Conservation (phyloP, 2,113 vertebrate species). For the Alligator sinensis region DNA sequence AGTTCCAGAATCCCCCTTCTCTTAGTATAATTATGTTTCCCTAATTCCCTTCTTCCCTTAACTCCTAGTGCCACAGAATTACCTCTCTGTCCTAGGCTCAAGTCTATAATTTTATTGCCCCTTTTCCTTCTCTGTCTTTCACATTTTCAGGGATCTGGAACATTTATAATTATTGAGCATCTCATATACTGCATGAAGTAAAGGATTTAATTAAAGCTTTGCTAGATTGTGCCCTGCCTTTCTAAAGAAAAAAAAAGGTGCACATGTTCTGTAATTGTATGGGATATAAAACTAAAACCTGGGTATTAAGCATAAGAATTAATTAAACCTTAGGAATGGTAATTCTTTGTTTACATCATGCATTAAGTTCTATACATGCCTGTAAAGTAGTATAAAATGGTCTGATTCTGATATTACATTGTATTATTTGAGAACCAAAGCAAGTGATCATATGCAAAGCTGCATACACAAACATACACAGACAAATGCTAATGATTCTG, state of each 20-base stretch:
- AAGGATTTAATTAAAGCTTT: not conserved
- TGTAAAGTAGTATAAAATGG: slow-evolving; percentile 19
- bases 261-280: not conserved
- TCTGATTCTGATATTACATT: not conserved
- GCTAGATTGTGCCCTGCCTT: not conserved
- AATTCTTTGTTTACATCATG: not conserved
- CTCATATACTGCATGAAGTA: not conserved
- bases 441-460: slow-evolving; percentile 31
- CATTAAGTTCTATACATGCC: not conserved
- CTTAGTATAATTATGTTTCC: not conserved
- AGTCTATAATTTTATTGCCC: not conserved
- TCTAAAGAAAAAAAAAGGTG: not conserved
- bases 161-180: not conserved
- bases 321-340: not conserved
- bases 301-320: not conserved
- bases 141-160: not conserved
- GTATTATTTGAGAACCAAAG: slow-evolving; percentile 26
- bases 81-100: not conserved
- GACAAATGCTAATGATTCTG: slow-evolving; percentile 21
- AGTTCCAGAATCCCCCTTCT: not conserved
- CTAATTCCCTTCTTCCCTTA: not conserved
- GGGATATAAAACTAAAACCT: not conserved
- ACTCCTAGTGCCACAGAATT: not conserved
- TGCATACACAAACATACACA: not conserved
- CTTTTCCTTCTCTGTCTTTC: not conserved